These are phyloP conservation scores for Limnodromus scolopaceus DNA, from an alignment of 2,797 vertebrate species.

Conservation along the genomic window DNA sequence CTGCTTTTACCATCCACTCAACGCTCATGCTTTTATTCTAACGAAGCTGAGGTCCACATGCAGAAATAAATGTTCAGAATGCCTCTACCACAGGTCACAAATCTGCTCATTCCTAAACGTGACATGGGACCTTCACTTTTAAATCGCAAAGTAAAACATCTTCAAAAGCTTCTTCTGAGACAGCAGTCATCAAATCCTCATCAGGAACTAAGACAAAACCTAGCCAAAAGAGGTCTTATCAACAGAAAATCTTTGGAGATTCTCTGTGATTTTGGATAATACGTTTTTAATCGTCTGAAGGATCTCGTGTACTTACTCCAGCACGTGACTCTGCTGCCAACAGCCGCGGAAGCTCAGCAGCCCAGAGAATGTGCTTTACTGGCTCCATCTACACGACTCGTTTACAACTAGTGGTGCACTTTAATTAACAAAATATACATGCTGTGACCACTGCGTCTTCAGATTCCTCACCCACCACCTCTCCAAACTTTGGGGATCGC, in stretches of 20 bases:
- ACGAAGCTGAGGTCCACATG: slow-evolving; percentile 53
- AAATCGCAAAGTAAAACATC: slow-evolving; percentile 11
- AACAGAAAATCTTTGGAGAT: slow-evolving; percentile 3
- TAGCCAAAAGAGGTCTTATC: neutral
- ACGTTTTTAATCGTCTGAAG: neutral
- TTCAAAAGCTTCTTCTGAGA: slow-evolving; percentile 28
- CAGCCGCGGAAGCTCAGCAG: neutral
- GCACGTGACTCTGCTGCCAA: neutral
- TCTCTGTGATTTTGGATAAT: neutral
- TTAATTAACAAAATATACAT: neutral
- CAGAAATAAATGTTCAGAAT: slow-evolving; percentile 27
- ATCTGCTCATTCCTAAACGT: neutral
- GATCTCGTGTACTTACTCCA: neutral
- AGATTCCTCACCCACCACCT: neutral
- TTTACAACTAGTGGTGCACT: neutral
- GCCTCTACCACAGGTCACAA: neutral
- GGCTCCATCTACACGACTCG: neutral
- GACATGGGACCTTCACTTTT: slow-evolving; percentile 7
- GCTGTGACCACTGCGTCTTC: neutral
- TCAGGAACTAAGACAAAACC: neutral
- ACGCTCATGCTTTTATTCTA: slow-evolving; percentile 67
- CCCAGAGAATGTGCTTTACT: neutral
- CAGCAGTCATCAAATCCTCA: slow-evolving; percentile 3
- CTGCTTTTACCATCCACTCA: slow-evolving; percentile 58
- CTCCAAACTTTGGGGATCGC: neutral